Base-by-base conservation (phyloP, 1,140 invertebrate species). In the Brachionus sp. region DNA sequence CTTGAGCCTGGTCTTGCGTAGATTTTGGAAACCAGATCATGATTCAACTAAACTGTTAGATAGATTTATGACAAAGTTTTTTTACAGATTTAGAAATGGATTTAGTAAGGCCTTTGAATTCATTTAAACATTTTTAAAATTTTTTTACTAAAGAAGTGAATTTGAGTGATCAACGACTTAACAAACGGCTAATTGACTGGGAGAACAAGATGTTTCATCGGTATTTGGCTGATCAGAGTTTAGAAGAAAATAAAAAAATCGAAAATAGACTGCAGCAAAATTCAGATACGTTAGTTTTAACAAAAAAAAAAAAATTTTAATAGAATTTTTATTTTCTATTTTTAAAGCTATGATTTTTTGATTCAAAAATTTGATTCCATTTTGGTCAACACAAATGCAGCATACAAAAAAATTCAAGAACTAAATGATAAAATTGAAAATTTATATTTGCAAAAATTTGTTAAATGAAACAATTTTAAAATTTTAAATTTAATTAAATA, bases 331-430 rank as follows among this genome's bases (percentile, higher is more conserved):
- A 19, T 10, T 68, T 1, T 68, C 33, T 68, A 29, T 29, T 29
- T 2, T 29, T n/a, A 29, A 29, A 75, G 39, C 44, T 75, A 75
- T 25, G 70, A 75, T 46, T 46, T 9, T 75, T 25, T 75, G 33
- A 75, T 75, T 46, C 37, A 46, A 75, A 75, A 75, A 46, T 75
- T 19, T 46, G 44, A 75, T 46, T 75, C 70, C 12, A 75, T 75
- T 35, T 25, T 75, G n/a, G 10, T 44, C 10, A 39, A 29, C 12
- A 46, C 70, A 0, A 75, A 46, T 5, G 25, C 19, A 16, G 44
- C 42, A 25, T 75, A 50, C 44, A 35, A 3, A 3, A 75, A 46
- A 46, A 46, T 75, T 46, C 9, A 46, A 4, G 19, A 75, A 2
- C 19, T 75, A 10, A 46, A 75, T 46, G 23, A 46, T 13, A 25